Evolutionary conservation across 2,888 invertebrate genomes (phyloP).

Genomic region (Nemotelus pantherinus): DNA sequence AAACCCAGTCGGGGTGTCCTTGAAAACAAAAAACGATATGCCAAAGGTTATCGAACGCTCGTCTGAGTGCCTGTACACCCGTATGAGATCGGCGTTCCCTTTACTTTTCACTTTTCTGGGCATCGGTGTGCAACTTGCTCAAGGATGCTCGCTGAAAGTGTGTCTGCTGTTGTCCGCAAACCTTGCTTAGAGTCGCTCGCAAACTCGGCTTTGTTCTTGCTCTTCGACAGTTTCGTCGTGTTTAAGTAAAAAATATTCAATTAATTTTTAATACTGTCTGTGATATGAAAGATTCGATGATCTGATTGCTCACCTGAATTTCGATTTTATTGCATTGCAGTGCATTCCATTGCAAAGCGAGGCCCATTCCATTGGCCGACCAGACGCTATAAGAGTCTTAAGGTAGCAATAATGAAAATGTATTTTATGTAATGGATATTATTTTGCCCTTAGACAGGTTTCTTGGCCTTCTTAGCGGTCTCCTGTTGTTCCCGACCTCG

Average conservation of each 20-base stretch:
- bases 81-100: neutral
- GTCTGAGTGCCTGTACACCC: neutral
- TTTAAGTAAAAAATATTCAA: constrained; percentile 21
- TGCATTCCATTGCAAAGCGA: neutral
- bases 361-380: constrained; percentile 13
- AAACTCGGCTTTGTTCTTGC: constrained; percentile 18
- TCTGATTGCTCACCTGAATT: constrained; percentile 36
- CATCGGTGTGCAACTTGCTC: constrained; percentile 2
- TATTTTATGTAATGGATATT: constrained; percentile 36
- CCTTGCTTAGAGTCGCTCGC: constrained; percentile 9
- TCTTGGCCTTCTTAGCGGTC: neutral
- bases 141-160: constrained; percentile 23
- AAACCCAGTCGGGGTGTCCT: constrained; percentile 35
- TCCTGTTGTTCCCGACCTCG: neutral
- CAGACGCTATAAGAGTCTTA: too few species aligned
- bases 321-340: constrained; percentile 24
- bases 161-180: constrained; percentile 17
- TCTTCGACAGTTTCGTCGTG: neutral
- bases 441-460: constrained; percentile 33
- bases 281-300: constrained; percentile 27
- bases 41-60: constrained; percentile 45
- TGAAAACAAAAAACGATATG: constrained; percentile 43
- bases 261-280: constrained; percentile 33
- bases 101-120: neutral
- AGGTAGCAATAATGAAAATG: constrained; percentile 28